Percentiles rank a stretch among this genome's conserved stretches.
Conservation (phyloP, 2,113 vertebrate species). For the Solenodon paradoxus region DNA sequence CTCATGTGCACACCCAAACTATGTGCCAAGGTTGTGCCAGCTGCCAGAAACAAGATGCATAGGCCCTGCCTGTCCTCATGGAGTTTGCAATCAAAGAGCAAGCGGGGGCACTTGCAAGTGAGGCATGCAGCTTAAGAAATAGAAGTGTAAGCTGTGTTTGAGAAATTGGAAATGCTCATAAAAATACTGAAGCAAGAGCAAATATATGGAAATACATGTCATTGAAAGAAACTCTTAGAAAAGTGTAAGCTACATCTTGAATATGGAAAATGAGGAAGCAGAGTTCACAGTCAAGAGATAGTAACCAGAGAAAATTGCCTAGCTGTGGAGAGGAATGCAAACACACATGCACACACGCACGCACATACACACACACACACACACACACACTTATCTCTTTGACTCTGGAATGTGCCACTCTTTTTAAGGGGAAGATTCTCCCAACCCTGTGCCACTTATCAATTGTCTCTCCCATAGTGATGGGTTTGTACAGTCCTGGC, state of each 20-base stretch:
- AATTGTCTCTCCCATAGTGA: neutral
- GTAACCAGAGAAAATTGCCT: neutral
- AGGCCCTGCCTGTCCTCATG: neutral
- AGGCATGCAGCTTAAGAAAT: neutral
- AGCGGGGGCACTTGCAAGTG: neutral
- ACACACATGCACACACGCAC: neutral
- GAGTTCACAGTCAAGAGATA: neutral
- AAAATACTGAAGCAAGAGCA: neutral
- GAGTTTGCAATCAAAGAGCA: neutral
- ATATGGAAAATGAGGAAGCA: neutral
- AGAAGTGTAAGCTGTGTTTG: slow-evolving; percentile 15
- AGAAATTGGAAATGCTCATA: neutral
- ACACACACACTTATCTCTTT: neutral
- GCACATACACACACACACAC: neutral
- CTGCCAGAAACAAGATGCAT: neutral
- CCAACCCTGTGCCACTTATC: neutral
- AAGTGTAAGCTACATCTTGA: neutral
- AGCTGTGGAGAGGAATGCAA: neutral
- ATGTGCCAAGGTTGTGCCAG: neutral
- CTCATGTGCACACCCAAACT: neutral
- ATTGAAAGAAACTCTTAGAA: neutral
- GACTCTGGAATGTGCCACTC: neutral
- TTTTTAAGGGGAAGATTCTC: neutral
- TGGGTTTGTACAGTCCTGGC: neutral
- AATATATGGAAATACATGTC: neutral